These are phyloP conservation scores for Agelaius tricolor DNA, from an alignment of 2,113 vertebrate genomes.

Conservation along the genomic window DNA sequence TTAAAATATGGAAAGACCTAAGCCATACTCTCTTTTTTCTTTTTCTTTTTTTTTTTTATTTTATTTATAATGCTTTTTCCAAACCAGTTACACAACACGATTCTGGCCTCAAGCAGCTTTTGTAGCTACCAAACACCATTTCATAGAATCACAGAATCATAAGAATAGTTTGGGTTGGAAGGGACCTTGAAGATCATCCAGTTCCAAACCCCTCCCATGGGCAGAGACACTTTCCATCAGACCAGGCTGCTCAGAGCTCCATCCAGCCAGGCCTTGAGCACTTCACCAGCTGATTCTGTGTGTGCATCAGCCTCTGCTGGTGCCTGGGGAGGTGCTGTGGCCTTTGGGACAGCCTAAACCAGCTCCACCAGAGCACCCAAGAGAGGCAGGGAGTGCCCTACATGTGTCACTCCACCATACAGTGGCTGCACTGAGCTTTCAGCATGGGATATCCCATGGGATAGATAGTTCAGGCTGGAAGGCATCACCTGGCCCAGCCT, in stretches of 20 bases:
- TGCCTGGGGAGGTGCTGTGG: background rate
- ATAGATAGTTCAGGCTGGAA: background rate
- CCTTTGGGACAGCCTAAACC: background rate
- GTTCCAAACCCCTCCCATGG: background rate
- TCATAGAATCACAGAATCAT: background rate
- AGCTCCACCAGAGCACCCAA: background rate
- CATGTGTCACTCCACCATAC: rapidly evolving
- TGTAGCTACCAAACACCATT: background rate
- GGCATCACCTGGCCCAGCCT: background rate
- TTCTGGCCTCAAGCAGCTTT: slow-evolving; percentile 24
- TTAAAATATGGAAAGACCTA: slow-evolving; percentile 14
- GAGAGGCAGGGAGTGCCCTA: background rate
- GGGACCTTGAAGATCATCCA: background rate
- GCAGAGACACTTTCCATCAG: background rate
- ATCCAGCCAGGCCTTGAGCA: background rate
- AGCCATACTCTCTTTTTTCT: background rate
- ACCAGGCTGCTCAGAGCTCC: background rate
- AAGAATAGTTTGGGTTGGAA: background rate
- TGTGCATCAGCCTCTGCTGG: background rate
- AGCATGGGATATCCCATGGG: background rate
- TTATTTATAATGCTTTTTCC: slow-evolving; percentile 19
- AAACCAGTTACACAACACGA: slow-evolving; percentile 21
- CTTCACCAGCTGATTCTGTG: background rate
- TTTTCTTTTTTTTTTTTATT: background rate
- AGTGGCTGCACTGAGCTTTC: background rate